A percentile compares a stretch with the other conserved stretches of the same genome.
These are phyloP conservation scores for Lasioglossum morio DNA, from an alignment of 2,888 invertebrate genomes.

Conservation along the genomic window DNA sequence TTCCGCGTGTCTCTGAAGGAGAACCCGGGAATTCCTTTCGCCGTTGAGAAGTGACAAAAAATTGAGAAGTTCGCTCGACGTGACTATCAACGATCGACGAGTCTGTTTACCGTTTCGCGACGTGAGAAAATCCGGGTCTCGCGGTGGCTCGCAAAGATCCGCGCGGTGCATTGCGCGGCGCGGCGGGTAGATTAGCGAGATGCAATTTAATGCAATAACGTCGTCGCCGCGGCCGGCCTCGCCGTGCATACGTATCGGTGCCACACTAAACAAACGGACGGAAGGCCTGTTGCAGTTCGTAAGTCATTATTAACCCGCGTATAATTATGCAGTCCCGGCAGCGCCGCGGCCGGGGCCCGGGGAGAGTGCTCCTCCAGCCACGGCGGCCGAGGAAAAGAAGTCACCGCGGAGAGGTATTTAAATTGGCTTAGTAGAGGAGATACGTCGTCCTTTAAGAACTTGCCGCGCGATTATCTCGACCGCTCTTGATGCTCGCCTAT, in stretches of 20 bases:
- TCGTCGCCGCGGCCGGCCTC: slow-evolving; percentile 45
- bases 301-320: slow-evolving; percentile 74
- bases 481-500: slow-evolving; percentile 47
- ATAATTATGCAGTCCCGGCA: slow-evolving; percentile 67
- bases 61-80: slow-evolving; percentile 7
- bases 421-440: slow-evolving; percentile 70
- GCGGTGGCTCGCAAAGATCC: background rate
- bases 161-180: slow-evolving; percentile 39
- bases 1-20: background rate
- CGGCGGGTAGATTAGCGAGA: slow-evolving; percentile 56
- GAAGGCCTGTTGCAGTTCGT: slow-evolving; percentile 63
- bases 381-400: slow-evolving; percentile 50
- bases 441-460: slow-evolving; percentile 66
- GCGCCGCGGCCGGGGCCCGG: slow-evolving; percentile 20
- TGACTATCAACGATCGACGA: slow-evolving; percentile 29
- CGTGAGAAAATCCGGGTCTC: slow-evolving; percentile 27
- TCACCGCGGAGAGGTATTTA: slow-evolving; percentile 70
- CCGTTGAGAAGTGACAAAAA: background rate
- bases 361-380: slow-evolving; percentile 52
- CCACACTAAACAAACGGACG: slow-evolving; percentile 67
- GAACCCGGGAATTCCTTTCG: background rate
- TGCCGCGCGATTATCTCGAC: slow-evolving; percentile 72
- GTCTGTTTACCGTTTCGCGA: slow-evolving; percentile 11
- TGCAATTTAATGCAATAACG: slow-evolving; percentile 65
- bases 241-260: slow-evolving; percentile 53